These are phyloP conservation scores for Anaspis maculata DNA, from an alignment of 2,888 invertebrate species.

Conservation along the genomic window DNA sequence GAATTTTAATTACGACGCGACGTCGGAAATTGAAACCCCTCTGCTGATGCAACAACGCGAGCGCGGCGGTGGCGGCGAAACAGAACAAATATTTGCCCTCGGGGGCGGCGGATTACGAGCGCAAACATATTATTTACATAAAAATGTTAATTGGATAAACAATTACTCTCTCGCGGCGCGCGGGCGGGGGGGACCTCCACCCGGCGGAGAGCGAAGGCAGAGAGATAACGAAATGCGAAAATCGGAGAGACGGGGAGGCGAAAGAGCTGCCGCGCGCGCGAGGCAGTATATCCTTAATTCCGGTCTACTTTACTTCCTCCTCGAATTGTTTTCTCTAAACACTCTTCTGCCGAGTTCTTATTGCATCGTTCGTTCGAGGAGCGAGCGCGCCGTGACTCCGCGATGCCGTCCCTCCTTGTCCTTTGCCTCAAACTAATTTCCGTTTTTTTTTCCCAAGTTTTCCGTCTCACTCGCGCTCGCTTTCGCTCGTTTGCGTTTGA, in stretches of 20 bases:
- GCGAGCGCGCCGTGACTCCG: no score
- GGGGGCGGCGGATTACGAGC: slow-evolving; percentile 1
- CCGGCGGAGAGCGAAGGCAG: no score
- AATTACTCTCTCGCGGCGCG: slow-evolving; percentile 11
- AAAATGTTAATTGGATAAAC: slow-evolving; percentile 26
- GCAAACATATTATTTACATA: slow-evolving; percentile 16
- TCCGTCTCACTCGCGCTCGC: slow-evolving; percentile 21
- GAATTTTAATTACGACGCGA: no score
- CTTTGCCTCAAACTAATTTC: slow-evolving; percentile 3
- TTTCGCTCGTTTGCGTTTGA: slow-evolving; percentile 25
- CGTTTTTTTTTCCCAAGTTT: slow-evolving; percentile 20
- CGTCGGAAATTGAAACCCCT: no score
- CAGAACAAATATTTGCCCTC: background rate
- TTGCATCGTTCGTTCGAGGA: slow-evolving; percentile 14
- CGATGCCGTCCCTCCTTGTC: slow-evolving; percentile 6
- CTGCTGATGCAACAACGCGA: no score
- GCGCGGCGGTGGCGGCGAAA: no score
- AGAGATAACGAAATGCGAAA: slow-evolving; percentile 16
- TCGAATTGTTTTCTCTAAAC: slow-evolving; percentile 33
- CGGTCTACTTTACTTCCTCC: slow-evolving; percentile 24
- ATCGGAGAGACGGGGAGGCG: slow-evolving; percentile 15
- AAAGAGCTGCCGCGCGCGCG: no score
- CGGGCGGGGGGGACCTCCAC: slow-evolving; percentile 5
- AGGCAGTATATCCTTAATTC: slow-evolving; percentile 27
- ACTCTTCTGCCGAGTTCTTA: slow-evolving; percentile 31